A percentile compares a stretch with the other conserved stretches of the same genome.
Evolutionary conservation across 2,888 invertebrate species (phyloP).

Genomic region (Nemotelus nigrinus): DNA sequence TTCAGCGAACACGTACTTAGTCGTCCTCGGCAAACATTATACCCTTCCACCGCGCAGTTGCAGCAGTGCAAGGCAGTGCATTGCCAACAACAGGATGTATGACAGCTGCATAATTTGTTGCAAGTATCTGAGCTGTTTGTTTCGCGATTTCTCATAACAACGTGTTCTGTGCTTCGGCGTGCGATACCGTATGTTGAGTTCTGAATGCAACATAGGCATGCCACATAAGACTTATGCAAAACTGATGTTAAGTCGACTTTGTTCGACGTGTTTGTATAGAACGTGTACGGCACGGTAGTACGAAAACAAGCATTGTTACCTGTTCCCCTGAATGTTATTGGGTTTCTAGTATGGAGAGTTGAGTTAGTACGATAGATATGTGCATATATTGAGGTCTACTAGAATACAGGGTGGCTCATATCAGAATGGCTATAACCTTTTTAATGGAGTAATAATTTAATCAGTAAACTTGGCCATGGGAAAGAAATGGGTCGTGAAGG

Average conservation of each 20-base stretch:
- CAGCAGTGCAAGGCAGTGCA: background rate
- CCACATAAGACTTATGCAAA: slow-evolving; percentile 49
- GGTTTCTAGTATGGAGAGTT: too few species aligned
- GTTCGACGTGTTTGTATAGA: slow-evolving; percentile 16
- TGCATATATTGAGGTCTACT: too few species aligned
- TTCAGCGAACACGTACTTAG: slow-evolving; percentile 27
- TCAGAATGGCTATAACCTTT: too few species aligned
- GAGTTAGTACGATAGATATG: too few species aligned
- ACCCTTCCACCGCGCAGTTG: background rate
- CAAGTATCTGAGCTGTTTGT: slow-evolving; percentile 46
- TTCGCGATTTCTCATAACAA: slow-evolving; percentile 42
- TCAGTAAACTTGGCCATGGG: too few species aligned
- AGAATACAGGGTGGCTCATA: too few species aligned
- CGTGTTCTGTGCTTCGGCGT: slow-evolving; percentile 38
- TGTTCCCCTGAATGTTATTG: background rate
- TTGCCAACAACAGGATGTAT: slow-evolving; percentile 46
- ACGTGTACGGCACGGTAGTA: slow-evolving; percentile 27
- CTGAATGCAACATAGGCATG: slow-evolving; percentile 15
- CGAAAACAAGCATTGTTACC: slow-evolving; percentile 30
- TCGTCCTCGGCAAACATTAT: background rate
- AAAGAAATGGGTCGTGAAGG: too few species aligned
- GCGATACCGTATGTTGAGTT: slow-evolving; percentile 49
- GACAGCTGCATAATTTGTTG: slow-evolving; percentile 52
- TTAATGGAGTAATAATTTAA: too few species aligned
- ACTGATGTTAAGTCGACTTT: slow-evolving; percentile 45